Base-by-base conservation (phyloP, 2,113 vertebrate genomes). In the Centropristis striata region DNA sequence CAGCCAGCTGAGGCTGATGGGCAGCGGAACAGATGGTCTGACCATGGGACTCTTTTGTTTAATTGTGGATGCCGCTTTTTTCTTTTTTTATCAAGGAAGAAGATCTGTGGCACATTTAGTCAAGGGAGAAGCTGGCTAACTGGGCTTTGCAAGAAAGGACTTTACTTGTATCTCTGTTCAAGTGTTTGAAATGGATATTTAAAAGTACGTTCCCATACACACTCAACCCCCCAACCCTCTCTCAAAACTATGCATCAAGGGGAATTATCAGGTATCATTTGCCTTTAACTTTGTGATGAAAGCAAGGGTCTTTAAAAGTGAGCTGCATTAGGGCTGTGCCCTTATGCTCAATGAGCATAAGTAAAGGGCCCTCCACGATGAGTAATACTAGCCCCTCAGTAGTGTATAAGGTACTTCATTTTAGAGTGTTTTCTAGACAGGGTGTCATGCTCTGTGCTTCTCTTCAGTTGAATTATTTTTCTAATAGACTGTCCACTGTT, bases 131-230 rank as follows among this genome's bases (percentile, higher is more conserved):
- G 49, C 65, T 74, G 39, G 53, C 68, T 79, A 69, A 69, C 73
- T 81, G 81, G 77, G 83, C 78, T 79, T 76, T 61, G 42, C 76
- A 71, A 86, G 79, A 70, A 84, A 64, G 46, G 67, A 67, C 49
- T 77, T 75, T 60, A 69, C 85, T 88, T 85, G 54, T 75, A 91
- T 88, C 75, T 88, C 80, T 39, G 78, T 80, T 91, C 82, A 89
- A 92, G 82, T 88, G 80, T 89, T 90, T 91, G 80, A 92, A 87
- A 82, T 84, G 55, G 68, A 84, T 86, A 86, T 88, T 90, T 85
- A 85, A 59, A 87, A 84, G 71, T 55, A 10, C 9, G 39, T 77
- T 86, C 64, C 58, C 65, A 72, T 65, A 67, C 65, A 78, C 67
- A 68, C 80, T 80, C 61, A 54, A 68, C 78, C 42, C 71, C 42